These are phyloP conservation scores for Lasioglossum baleicum DNA, from an alignment of 1,140 invertebrate genomes.

Conservation along the genomic window DNA sequence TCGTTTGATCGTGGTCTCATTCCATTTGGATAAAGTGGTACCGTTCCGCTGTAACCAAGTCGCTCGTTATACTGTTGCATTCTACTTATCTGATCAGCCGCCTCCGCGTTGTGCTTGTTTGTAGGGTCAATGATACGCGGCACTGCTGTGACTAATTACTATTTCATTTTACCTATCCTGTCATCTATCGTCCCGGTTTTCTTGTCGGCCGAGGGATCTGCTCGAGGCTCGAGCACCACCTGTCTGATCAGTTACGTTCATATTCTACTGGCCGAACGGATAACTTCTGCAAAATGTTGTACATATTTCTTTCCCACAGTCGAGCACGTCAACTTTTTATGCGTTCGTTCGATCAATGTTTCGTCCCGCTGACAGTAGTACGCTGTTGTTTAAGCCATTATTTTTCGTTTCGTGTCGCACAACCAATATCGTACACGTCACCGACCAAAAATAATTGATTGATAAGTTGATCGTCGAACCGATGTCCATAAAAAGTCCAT, in stretches of 20 bases:
- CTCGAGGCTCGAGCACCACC: too few relatives aligned
- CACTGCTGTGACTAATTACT: not conserved
- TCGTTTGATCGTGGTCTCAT: not conserved
- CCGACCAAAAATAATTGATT: too few relatives aligned
- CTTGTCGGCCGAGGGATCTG: not conserved
- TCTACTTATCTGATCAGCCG: conserved; percentile 8
- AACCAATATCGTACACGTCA: too few relatives aligned
- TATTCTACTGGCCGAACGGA: not conserved
- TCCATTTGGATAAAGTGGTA: not conserved
- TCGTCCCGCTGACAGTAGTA: too few relatives aligned
- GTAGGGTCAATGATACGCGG: not conserved
- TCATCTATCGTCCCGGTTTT: not conserved
- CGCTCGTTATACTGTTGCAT: not conserved
- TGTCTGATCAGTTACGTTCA: not conserved
- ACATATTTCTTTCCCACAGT: too few relatives aligned
- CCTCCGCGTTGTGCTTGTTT: not conserved
- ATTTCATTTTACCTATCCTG: not conserved
- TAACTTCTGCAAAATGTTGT: too few relatives aligned
- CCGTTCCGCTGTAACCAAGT: not conserved
- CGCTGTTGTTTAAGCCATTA: too few relatives aligned
- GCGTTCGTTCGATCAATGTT: too few relatives aligned
- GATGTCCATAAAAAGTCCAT: too few relatives aligned
- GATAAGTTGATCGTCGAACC: too few relatives aligned
- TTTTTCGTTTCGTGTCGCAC: too few relatives aligned
- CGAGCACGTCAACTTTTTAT: too few relatives aligned